Evolutionary conservation across 92 coral and sea anemone genomes (phyloP).

Genomic region (Bergia puertoricense): DNA sequence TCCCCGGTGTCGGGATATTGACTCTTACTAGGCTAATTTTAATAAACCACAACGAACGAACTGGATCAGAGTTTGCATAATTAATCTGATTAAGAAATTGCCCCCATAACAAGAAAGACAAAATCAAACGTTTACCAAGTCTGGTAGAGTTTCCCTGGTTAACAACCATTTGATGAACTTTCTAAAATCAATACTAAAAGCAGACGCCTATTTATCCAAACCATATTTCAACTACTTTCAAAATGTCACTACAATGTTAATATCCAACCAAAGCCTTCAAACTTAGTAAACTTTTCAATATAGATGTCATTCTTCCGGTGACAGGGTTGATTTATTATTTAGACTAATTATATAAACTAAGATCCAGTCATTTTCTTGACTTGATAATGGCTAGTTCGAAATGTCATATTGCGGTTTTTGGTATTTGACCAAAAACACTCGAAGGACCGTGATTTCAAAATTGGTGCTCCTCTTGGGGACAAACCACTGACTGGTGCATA

Average conservation of each 20-base stretch:
- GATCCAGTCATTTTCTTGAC: background rate
- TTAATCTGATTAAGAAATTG: background rate
- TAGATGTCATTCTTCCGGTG: no score
- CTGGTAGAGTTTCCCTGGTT: background rate
- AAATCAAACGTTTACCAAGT: no score
- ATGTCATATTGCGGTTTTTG: background rate
- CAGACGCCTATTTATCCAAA: background rate
- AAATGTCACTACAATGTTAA: background rate
- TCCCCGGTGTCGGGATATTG: background rate
- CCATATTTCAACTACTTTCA: no score
- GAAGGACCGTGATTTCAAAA: no score
- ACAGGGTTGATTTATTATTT: no score
- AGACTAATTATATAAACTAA: background rate
- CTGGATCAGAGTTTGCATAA: background rate
- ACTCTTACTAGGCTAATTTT: background rate
- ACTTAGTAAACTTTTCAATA: no score
- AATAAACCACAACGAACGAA: no score
- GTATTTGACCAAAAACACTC: no score
- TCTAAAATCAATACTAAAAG: no score
- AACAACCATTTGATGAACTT: no score
- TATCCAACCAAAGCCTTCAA: background rate
- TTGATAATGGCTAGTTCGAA: background rate
- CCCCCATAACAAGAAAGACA: background rate
- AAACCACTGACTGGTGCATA: slow-evolving; percentile 5
- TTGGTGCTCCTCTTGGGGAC: background rate